Evolutionary conservation across 2,888 invertebrate species (phyloP), one percentile per base, ranked within the genome.

Genomic region (Hirtodrosophila cameraria): DNA sequence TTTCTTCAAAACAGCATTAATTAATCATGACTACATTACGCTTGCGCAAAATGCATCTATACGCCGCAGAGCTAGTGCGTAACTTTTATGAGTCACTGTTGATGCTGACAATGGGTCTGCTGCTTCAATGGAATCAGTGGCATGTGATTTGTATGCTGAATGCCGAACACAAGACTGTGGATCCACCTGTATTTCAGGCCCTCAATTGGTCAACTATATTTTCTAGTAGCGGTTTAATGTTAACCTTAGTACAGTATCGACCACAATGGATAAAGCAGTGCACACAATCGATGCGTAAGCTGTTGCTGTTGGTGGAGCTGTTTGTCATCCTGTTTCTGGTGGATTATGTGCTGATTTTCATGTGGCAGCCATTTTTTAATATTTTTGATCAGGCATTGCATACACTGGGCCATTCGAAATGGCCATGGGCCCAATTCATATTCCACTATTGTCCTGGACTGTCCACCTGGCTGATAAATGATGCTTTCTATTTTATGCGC

Each of bases 111-210:
- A 1, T 63, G 12, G 28, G 60, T 1, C 7, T 75, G 38, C 28
- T 75, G 12, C 12, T 75, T 13, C 79, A 79, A n/a, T 59, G 62
- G 60, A 76, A 76, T 23, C 41, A 62, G 5, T 65, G 67, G 65
- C 72, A 73, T 31, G 8, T 69, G 6, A 9, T 66, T 2, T 39
- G 11, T 9, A 8, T 43, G 27, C 9, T 59, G 2, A 55, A 42
- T 15, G 23, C 9, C n/a, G 13, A 38, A 7, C n/a, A 1, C 4
- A 28, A 59, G 38, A 16, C 25, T 13, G 45, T 53, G 0, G 74
- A 52, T 27, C 42, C 49, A 13, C 1, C n/a, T 7, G 42, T 64
- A 5, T 42, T 27, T 1, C 43, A 35, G 15, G 12, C 53, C 0
- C 6, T 48, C n/a, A 57, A 15, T 46, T 69, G 65, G 62, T 55